Conservation (phyloP, 2,113 vertebrate genomes). For the Nipponia nippon region DNA sequence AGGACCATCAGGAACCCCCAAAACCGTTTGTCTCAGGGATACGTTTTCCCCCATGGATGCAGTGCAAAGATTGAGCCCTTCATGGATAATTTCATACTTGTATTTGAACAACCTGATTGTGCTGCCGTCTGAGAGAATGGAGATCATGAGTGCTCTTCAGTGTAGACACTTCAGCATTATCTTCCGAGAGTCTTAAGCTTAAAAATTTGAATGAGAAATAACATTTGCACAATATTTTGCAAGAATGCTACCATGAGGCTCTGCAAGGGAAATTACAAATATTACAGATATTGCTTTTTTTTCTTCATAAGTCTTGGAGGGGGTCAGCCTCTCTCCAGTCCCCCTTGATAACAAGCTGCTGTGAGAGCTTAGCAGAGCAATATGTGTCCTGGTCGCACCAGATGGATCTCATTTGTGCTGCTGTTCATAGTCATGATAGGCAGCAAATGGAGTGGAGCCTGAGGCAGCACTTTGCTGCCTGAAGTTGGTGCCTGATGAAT, state of each 20-base stretch:
- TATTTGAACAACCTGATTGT: not conserved
- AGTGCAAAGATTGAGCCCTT: not conserved
- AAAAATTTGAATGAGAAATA: not conserved
- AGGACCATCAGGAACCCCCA: not conserved
- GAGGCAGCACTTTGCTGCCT: slow-evolving; percentile 37
- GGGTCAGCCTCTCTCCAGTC: not conserved
- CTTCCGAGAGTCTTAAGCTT: not conserved
- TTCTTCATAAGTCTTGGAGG: not conserved
- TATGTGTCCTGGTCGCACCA: not conserved
- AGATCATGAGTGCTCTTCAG: not conserved
- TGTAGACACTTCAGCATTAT: not conserved
- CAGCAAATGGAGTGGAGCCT: slow-evolving; percentile 44
- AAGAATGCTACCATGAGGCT: not conserved
- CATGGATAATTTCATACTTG: not conserved
- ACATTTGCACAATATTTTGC: not conserved
- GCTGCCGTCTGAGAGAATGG: not conserved
- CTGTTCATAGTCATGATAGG: not conserved
- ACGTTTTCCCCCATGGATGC: not conserved
- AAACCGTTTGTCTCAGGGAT: not conserved
- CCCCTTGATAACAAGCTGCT: not conserved
- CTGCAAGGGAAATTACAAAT: not conserved
- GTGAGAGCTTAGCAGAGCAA: not conserved
- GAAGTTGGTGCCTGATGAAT: slow-evolving; percentile 45
- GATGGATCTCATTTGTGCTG: slow-evolving; percentile 18
- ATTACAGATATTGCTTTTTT: not conserved